Evolutionary conservation across 2,113 vertebrate species (phyloP), one percentile per base, ranked within the genome.

Genomic region (Leuciscus idus): DNA sequence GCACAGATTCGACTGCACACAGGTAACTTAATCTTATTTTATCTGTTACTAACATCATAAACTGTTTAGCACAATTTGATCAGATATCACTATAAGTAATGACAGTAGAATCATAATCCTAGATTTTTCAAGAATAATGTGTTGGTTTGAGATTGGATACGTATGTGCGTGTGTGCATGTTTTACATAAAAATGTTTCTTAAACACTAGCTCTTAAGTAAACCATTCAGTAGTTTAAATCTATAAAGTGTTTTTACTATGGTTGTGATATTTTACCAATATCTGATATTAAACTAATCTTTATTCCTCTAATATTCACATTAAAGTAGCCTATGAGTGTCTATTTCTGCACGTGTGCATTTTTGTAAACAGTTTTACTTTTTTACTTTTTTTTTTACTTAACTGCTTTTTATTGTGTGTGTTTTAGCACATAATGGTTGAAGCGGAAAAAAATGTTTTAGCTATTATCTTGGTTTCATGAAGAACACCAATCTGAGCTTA

Each of bases 401-500:
- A 33, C 30, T 33, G 28, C 28, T 78, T 57, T 78, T 78, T 23
- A 33, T 13, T 23, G 30, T 77, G n/a, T 77, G 48, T 78, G 50
- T 23, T 74, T 26, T 48, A 15, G 2, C 39, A 48, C 6, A 26
- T 6, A 2, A 13, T 48, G 11, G 39, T 13, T 4, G 21, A 39
- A 74, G 39, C 8, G 8, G 43, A 6, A 39, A 6, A 39, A 39
- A 39, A 39, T 30, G 30, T 1, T 55, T 39, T 30, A 36, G 19
- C 30, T 19, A 6, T 64, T 48, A 66, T 48, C 57, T 62, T 3
- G n/a, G 59, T 81, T 81, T 81, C n/a, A 48, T 48, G 1, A 48
- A 81, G 79, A 81, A 66, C 59, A 81, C 39, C 8, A 15, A 62
- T 43, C 8, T 39, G 57, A 26, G 36, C 1, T 82, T 30, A 82